Base-by-base conservation (phyloP, 2,888 invertebrate species). In the Meteorus colon region DNA sequence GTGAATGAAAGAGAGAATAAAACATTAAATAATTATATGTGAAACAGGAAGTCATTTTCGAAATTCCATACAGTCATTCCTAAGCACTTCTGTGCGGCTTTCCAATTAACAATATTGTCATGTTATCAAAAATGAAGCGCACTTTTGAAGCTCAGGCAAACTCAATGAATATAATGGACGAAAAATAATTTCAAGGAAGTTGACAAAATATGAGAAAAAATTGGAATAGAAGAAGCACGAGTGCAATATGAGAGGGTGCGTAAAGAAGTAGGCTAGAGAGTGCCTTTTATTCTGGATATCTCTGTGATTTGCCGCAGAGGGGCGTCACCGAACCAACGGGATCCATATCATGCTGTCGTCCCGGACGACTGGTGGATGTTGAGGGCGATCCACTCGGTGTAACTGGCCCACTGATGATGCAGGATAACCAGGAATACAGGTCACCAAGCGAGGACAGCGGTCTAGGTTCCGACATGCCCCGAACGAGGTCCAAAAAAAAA, bases 391-490 rank as follows among this genome's bases (percentile, higher is more conserved):
- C 89, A 63, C 82, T 88, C 75, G 89, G 89, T 85, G 88, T 87
- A 75, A 89, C 88, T 80, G 89, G 89, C 82, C 87, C 88, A 41
- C 86, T 87, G 80, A 82, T 87, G 80, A 83, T 86, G 60, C 82
- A 87, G 84, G 91, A 93, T 91, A 91, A 92, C 90, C 94, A 94
- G 89, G 94, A 94, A 89, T 93, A 93, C 91, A 94, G 95, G 90
- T 96, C 96, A 88, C 96, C 97, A 85, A 96, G 96, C 90, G 97
- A 97, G 92, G 97, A 97, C 93, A 97, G 97, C 91, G 97, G 97
- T 89, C 94, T 97, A 90, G 97, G 97, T 90, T 94, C 96, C 91
- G 95, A 95, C 90, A 92, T 93, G 90, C 92, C 93, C 83, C 86
- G 87, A 85, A 89, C 83, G 84, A 89, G 89, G 89, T 88, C 55